These are phyloP conservation scores for Mya arenaria DNA, from an alignment of 1,140 invertebrate genomes.

Conservation along the genomic window DNA sequence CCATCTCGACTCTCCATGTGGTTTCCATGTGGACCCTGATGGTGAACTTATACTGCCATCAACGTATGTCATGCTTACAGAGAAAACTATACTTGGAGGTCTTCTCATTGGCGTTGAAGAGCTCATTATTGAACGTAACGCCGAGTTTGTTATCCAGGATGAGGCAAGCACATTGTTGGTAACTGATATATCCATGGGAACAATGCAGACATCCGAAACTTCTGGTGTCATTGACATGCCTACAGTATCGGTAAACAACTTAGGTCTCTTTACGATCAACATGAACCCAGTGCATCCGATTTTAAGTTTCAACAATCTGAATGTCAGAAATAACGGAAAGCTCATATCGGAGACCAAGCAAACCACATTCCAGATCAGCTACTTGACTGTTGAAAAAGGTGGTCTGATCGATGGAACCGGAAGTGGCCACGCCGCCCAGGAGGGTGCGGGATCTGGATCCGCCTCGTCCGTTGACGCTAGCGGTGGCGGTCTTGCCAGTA, in stretches of 20 bases:
- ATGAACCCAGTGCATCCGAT: constrained; percentile 56
- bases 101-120: constrained; percentile 68
- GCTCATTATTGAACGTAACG: constrained; percentile 64
- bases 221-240: constrained; percentile 62
- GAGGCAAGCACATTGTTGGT: constrained; percentile 60
- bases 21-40: constrained; percentile 69
- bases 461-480: constrained; percentile 46
- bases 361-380: constrained; percentile 46
- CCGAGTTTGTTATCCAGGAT: constrained; percentile 61
- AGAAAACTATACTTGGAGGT: constrained; percentile 67
- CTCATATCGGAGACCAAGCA: constrained; percentile 45
- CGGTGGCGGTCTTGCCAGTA: constrained; percentile 66
- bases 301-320: constrained; percentile 55
- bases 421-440: constrained; percentile 48
- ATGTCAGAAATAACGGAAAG: constrained; percentile 64
- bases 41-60: constrained; percentile 72
- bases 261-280: constrained; percentile 58
- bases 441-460: constrained; percentile 63
- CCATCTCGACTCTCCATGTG: constrained; percentile 72
- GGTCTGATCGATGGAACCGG: constrained; percentile 64
- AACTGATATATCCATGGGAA: constrained; percentile 36
- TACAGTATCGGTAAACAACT: constrained; percentile 63
- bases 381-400: constrained; percentile 62
- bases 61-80: constrained; percentile 59
- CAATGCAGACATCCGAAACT: constrained; percentile 44